A percentile compares a stretch with the other conserved stretches of the same genome.
These are phyloP conservation scores for Anseranas semipalmata DNA, from an alignment of 2,113 vertebrate genomes.

Conservation along the genomic window DNA sequence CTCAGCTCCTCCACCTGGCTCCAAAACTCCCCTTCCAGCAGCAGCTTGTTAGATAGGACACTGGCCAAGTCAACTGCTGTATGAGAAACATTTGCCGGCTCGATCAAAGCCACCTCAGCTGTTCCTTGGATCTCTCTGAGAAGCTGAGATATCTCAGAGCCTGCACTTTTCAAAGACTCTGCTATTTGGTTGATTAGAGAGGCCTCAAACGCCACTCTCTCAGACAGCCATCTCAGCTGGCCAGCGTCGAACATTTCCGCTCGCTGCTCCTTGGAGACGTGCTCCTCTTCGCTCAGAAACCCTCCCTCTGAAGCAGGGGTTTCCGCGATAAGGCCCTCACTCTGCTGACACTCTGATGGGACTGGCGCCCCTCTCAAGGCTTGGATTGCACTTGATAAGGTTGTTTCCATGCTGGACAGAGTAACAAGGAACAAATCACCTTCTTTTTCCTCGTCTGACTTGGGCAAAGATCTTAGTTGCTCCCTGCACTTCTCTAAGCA, in stretches of 20 bases:
- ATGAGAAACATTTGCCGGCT: slow-evolving; percentile 50
- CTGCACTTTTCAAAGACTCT: slow-evolving; percentile 83
- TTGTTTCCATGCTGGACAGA: slow-evolving; percentile 81
- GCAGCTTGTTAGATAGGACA: slow-evolving; percentile 85
- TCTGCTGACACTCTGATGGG: slow-evolving; percentile 24
- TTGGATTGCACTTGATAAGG: slow-evolving; percentile 79
- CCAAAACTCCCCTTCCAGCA: slow-evolving; percentile 89
- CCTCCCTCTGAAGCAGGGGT: neutral
- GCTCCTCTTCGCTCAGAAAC: neutral
- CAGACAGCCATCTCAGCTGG: slow-evolving; percentile 82
- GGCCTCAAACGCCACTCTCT: slow-evolving; percentile 88
- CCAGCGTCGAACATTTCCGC: slow-evolving; percentile 60
- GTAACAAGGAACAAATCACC: slow-evolving; percentile 68
- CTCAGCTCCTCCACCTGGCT: slow-evolving; percentile 84
- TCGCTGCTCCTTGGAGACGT: neutral
- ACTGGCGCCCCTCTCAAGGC: slow-evolving; percentile 72
- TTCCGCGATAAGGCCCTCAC: neutral
- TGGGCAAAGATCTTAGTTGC: slow-evolving; percentile 81
- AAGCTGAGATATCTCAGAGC: slow-evolving; percentile 79
- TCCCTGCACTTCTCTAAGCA: slow-evolving; percentile 87
- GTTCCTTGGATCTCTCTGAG: slow-evolving; percentile 83
- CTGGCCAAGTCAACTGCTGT: slow-evolving; percentile 77
- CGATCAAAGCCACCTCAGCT: slow-evolving; percentile 65
- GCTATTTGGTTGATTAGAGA: slow-evolving; percentile 89
- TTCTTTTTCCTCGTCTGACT: slow-evolving; percentile 63